These are phyloP conservation scores for Hartigia nigra DNA, from an alignment of 2,888 invertebrate species.

Conservation along the genomic window DNA sequence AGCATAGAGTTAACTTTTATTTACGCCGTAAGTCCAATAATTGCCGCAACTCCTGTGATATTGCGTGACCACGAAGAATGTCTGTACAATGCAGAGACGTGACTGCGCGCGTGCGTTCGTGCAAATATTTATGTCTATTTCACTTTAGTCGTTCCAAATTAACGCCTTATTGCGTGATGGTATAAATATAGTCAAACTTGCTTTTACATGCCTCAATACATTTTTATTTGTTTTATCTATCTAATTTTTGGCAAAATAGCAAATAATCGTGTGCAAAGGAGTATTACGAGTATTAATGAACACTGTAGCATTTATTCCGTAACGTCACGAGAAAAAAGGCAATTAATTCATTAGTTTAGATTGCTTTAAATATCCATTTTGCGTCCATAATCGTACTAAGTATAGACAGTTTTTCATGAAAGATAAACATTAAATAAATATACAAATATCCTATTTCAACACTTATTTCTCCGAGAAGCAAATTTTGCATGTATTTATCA, in stretches of 20 bases:
- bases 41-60: background rate
- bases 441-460: no score
- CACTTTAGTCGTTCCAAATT: constrained; percentile 24
- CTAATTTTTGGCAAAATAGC: background rate
- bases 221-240: background rate
- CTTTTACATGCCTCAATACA: background rate
- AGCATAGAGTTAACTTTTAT: background rate
- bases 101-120: background rate
- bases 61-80: background rate
- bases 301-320: no score
- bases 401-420: no score
- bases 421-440: no score
- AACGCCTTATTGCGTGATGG: constrained; percentile 3
- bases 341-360: no score
- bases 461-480: no score
- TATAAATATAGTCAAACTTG: background rate
- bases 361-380: no score
- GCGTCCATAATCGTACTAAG: no score
- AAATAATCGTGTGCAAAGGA: background rate
- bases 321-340: no score
- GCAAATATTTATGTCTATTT: constrained; percentile 9
- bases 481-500: no score
- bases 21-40: background rate
- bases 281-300: no score
- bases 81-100: constrained; percentile 6